phyloP scores from a whole-genome alignment of 2,888 invertebrate genomes.

The Gymnosoma rotundatum region DNA sequence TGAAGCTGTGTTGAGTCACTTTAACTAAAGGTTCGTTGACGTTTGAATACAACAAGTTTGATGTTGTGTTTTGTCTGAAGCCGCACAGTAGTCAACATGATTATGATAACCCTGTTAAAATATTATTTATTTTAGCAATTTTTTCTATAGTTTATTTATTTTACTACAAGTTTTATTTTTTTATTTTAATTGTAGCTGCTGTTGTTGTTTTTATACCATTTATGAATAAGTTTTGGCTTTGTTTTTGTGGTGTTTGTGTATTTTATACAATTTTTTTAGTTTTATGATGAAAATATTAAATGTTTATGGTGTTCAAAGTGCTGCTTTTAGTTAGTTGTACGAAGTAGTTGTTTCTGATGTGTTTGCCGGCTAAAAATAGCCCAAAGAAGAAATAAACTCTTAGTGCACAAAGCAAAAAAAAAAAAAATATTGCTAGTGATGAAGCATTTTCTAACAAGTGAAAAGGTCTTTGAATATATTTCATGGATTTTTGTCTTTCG shows the following conservation, averaged over 20 bases:
- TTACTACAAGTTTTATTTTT: conserved; percentile 11
- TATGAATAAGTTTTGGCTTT: conserved; percentile 45
- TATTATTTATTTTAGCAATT: not conserved
- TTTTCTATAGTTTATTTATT: conserved; percentile 12
- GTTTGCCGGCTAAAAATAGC: conserved; percentile 59
- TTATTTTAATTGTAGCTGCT: not conserved
- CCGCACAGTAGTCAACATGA: not conserved
- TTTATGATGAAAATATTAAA: conserved; percentile 61
- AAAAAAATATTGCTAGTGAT: conserved; percentile 27
- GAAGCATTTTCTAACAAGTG: conserved; percentile 62
- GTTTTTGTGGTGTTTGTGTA: conserved; percentile 17
- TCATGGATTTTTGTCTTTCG: conserved; percentile 10
- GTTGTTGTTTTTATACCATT: conserved; percentile 43
- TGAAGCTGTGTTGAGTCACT: conserved; percentile 38
- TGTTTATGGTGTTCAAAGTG: conserved; percentile 42
- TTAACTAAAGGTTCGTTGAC: not conserved
- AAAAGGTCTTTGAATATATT: conserved; percentile 43
- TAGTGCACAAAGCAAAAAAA: conserved; percentile 18
- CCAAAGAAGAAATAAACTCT: conserved; percentile 47
- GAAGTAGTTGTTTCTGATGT: conserved; percentile 18
- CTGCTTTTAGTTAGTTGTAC: not conserved
- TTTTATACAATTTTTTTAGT: conserved; percentile 14
- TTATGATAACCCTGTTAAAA: not conserved
- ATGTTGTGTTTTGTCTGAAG: conserved; percentile 65
- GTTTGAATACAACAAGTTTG: not conserved